Evolutionary conservation across 2,888 invertebrate species (phyloP).

Genomic region (Laothoe populi): DNA sequence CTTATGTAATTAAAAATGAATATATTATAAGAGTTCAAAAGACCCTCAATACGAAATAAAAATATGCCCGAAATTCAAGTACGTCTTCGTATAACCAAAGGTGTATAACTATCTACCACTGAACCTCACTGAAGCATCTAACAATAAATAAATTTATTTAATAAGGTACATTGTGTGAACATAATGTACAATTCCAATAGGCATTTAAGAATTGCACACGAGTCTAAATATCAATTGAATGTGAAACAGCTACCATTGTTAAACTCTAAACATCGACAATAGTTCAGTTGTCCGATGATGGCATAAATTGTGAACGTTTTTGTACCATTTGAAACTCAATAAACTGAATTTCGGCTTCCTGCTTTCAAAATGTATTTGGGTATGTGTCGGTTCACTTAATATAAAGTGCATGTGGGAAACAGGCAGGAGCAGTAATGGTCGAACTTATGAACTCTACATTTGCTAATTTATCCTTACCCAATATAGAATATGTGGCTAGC

Average conservation of each 20-base stretch:
- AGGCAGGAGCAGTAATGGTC: background rate
- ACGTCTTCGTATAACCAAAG: no score
- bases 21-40: no score
- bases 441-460: background rate
- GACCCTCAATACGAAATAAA: no score
- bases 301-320: background rate
- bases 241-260: background rate
- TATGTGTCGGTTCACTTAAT: slow-evolving; percentile 11
- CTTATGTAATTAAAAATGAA: no score
- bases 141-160: background rate
- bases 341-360: slow-evolving; percentile 9
- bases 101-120: no score
- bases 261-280: background rate
- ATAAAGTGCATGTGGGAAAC: slow-evolving; percentile 16
- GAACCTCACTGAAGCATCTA: no score
- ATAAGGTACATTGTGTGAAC: background rate
- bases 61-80: no score
- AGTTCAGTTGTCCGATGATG: background rate
- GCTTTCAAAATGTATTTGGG: slow-evolving; percentile 16
- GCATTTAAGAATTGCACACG: slow-evolving; percentile 1
- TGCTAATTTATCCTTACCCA: background rate
- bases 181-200: background rate
- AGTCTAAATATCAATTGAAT: background rate
- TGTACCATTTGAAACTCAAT: background rate
- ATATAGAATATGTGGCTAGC: background rate